These are phyloP conservation scores for Tretioscincus oriximinensis DNA, from an alignment of 2,113 vertebrate genomes.

Conservation along the genomic window DNA sequence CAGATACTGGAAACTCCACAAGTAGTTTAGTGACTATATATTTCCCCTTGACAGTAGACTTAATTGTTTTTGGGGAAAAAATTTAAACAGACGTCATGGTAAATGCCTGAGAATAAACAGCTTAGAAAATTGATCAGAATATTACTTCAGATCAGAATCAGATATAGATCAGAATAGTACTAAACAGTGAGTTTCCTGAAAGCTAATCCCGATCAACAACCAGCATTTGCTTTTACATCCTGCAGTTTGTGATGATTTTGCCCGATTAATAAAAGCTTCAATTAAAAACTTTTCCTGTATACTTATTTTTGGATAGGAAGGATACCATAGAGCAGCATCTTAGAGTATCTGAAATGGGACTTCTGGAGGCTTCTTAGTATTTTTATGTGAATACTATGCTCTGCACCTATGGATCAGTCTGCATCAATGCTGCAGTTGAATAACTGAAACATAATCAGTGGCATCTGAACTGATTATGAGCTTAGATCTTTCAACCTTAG, in stretches of 20 bases:
- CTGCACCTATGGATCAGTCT: not conserved
- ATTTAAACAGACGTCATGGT: not conserved
- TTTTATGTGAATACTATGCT: not conserved
- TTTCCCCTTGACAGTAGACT: not conserved
- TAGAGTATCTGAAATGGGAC: not conserved
- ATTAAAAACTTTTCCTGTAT: not conserved
- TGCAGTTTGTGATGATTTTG: not conserved
- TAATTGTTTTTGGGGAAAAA: not conserved
- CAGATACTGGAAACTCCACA: not conserved
- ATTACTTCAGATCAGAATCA: not conserved
- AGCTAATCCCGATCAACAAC: not conserved
- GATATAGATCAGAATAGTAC: not conserved
- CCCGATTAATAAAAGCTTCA: constrained; percentile 13
- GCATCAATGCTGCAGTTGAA: not conserved
- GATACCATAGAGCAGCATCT: not conserved
- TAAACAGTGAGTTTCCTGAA: not conserved
- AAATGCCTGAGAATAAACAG: not conserved
- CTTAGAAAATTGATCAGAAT: not conserved
- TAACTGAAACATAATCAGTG: not conserved
- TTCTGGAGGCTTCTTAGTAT: not conserved
- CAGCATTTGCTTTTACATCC: not conserved
- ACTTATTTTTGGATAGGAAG: not conserved
- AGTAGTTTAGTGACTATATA: not conserved
- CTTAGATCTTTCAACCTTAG: not conserved
- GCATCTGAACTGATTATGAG: not conserved